Base-by-base conservation (phyloP, 92 coral and sea anemone species). In the Micromussa lordhowensis region DNA sequence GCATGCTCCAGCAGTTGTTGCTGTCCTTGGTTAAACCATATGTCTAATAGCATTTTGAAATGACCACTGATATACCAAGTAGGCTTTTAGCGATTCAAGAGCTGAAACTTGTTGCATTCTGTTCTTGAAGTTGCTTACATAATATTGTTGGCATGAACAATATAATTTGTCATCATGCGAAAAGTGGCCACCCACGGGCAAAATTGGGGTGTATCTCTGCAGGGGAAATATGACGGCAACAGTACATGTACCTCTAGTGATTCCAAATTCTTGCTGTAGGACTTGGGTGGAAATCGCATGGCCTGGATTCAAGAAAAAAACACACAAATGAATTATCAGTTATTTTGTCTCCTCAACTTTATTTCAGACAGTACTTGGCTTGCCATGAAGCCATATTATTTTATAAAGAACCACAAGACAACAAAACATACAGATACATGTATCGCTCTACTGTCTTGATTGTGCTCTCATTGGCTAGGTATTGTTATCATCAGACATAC, bases 271-370 rank as follows among this genome's bases (percentile, higher is more conserved):
- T 98, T 98, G 93, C 93, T 98, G 90, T 98, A 98, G 31, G 99
- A 98, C 77, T 98, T 98, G 26, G 99, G 98, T 34, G 99, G 99
- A 82, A 98, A 98, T 38, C 99, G 94, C 99, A 98, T 98, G 29
- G 99, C 99, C 98, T 95, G 55, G 36, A 64, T 11, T 28, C 66
- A 34, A 15, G 29, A 32, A 19, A 73, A 24, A 73, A 1, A 4
- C 3, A 73, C 6, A 29, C 19, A 16, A 55, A 55, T 55, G 16
- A 54, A 54, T 54, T 54, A 55, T 55, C 61, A 7, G 10, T 44
- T 44, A 44, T 44, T 44, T 44, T 44, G 51, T 44, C 51, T 44
- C 12, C 51, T 44, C 10, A 8, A 44, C 8, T 44, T 44, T 7
- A 44, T 44, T 44, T 44, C 31, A 48, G 22, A 38, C 8, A 22